These are phyloP conservation scores for Porites australiensis DNA, from an alignment of 64 coral and sea anemone genomes.

Conservation along the genomic window DNA sequence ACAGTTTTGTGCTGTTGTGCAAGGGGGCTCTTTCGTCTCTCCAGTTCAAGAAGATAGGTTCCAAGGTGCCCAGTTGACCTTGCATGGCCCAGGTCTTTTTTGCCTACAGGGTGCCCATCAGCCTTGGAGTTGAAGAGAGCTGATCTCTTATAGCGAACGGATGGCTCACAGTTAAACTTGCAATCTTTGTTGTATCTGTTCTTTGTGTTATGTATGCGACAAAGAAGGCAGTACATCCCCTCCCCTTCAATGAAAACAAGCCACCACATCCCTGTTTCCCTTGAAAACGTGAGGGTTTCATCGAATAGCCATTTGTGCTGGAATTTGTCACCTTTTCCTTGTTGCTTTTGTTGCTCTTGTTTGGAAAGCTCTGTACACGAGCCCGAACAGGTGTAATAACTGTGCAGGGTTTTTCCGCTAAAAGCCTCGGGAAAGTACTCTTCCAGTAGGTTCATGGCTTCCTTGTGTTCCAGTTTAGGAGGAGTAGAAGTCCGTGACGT, in stretches of 20 bases:
- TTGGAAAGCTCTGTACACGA: constrained; percentile 61
- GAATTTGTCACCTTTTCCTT: constrained; percentile 45
- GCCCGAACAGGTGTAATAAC: constrained; percentile 53
- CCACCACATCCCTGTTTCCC: constrained; percentile 59
- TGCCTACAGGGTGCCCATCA: constrained; percentile 16
- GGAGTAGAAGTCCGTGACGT: constrained; percentile 10
- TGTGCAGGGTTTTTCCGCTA: constrained; percentile 42
- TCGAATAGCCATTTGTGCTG: constrained; percentile 63
- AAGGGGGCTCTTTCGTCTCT: constrained; percentile 37
- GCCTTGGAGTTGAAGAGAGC: constrained; percentile 62
- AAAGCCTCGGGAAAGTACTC: constrained; percentile 52
- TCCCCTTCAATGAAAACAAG: constrained; percentile 51
- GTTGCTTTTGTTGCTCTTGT: constrained; percentile 4
- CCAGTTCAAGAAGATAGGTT: constrained; percentile 45
- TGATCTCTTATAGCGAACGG: constrained; percentile 62
- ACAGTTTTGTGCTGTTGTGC: constrained; percentile 27
- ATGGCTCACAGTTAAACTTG: constrained; percentile 68
- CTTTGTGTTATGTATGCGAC: constrained; percentile 50
- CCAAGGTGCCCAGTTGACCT: constrained; percentile 42
- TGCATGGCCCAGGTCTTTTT: constrained; percentile 60
- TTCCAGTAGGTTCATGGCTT: constrained; percentile 62
- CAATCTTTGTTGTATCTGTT: constrained; percentile 66
- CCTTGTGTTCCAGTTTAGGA: constrained; percentile 44
- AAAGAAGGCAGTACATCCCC: constrained; percentile 70
- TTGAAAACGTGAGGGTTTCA: constrained; percentile 32